phyloP scores from a whole-genome alignment of 1,140 invertebrate species.

The Drosophila gunungcola region DNA sequence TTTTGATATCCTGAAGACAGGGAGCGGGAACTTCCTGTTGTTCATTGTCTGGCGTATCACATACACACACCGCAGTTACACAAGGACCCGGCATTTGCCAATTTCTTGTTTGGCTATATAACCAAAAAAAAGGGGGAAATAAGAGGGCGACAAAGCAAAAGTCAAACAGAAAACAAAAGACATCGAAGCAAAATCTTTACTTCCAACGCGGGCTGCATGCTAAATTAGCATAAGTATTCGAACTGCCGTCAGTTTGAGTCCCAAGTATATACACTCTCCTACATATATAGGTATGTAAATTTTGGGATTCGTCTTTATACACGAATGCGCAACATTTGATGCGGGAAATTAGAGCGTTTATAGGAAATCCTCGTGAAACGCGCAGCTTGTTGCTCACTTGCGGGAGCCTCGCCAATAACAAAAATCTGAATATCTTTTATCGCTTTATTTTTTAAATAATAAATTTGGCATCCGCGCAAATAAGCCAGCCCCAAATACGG shows the following conservation, averaged over 20 bases:
- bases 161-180: constrained; percentile 37
- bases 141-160: constrained; percentile 5
- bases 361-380: constrained; percentile 27
- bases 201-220: constrained; percentile 55
- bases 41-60: constrained; percentile 37
- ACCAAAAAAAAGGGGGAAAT: constrained; percentile 37
- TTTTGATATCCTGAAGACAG: constrained; percentile 37
- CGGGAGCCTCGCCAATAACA: constrained; percentile 33
- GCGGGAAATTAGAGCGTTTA: constrained; percentile 70
- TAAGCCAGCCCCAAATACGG: constrained; percentile 5
- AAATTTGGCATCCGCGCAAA: constrained; percentile 31
- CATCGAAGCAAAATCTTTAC: constrained; percentile 61
- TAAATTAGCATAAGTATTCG: constrained; percentile 70
- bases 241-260: constrained; percentile 1
- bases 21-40: constrained; percentile 59
- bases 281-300: constrained; percentile 49
- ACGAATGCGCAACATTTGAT: constrained; percentile 68
- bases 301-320: constrained; percentile 53
- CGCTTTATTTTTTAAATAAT: constrained; percentile 51
- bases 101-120: constrained; percentile 31
- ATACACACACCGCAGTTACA: not conserved
- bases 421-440: constrained; percentile 31
- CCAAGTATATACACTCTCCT: not conserved
- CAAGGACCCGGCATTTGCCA: not conserved
- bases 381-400: constrained; percentile 20